These are phyloP conservation scores for Venturia canescens DNA, from an alignment of 1,140 invertebrate species.

Conservation along the genomic window DNA sequence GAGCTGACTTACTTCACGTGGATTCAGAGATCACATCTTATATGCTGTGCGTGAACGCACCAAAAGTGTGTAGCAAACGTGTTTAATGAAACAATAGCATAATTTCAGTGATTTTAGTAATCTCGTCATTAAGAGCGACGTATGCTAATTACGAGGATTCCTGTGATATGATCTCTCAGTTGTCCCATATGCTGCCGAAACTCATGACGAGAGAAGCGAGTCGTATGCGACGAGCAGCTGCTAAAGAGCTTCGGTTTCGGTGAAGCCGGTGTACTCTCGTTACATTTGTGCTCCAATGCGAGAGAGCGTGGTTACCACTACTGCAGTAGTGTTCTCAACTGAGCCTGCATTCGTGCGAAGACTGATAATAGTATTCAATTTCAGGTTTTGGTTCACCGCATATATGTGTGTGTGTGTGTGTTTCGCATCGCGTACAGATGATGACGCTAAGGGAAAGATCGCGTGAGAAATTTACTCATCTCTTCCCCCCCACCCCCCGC, in stretches of 20 bases:
- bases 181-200: not conserved
- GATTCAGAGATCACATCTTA: too few species aligned
- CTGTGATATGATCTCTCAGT: not conserved
- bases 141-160: not conserved
- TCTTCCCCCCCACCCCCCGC: not conserved
- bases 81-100: not conserved
- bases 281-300: not conserved
- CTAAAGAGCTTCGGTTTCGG: not conserved
- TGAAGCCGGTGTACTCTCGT: not conserved
- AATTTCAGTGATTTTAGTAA: not conserved
- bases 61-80: too few species aligned
- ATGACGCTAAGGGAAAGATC: conserved; percentile 26
- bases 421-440: conserved; percentile 32
- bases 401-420: too few species aligned
- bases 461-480: conserved; percentile 5
- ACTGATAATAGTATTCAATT: conserved; percentile 61
- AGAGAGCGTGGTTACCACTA: not conserved
- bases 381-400: conserved; percentile 46
- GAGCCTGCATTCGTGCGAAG: conserved; percentile 48
- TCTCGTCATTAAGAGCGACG: not conserved
- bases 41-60: too few species aligned
- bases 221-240: not conserved
- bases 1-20: too few species aligned
- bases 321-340: conserved; percentile 7
- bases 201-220: not conserved